phyloP scores from a whole-genome alignment of 2,797 vertebrate species.

The Coendou prehensilis region DNA sequence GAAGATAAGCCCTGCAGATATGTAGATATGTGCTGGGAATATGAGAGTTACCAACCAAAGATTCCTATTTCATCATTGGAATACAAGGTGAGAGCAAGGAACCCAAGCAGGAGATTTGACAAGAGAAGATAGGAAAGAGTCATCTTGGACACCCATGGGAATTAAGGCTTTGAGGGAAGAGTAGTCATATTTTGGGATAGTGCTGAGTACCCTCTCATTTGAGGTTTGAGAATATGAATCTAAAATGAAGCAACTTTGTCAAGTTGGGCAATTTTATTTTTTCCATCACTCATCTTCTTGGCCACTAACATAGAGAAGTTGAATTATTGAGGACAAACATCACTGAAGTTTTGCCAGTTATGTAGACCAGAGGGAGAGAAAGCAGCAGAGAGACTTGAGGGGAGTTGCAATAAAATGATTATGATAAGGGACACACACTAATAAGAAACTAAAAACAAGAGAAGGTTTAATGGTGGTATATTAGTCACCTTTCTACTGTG shows the following conservation, averaged over 20 bases:
- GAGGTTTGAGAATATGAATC: conserved; percentile 47
- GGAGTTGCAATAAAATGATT: background rate
- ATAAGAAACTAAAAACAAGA: background rate
- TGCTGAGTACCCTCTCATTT: background rate
- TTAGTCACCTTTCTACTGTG: background rate
- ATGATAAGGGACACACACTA: background rate
- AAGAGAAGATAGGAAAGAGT: background rate
- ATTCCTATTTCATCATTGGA: background rate
- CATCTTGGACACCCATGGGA: background rate
- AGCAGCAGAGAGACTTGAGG: background rate
- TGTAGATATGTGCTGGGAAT: background rate
- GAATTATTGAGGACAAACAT: background rate
- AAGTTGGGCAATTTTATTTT: background rate
- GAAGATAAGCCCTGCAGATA: background rate
- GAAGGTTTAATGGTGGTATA: background rate
- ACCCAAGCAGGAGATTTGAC: background rate
- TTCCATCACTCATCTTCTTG: background rate
- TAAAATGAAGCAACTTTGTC: conserved; percentile 29
- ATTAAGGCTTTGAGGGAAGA: background rate
- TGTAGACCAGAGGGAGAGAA: background rate
- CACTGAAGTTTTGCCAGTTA: background rate
- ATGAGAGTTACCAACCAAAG: background rate
- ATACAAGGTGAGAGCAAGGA: background rate
- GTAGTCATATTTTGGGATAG: background rate
- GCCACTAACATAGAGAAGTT: background rate